Evolutionary conservation across 2,797 vertebrate genomes (phyloP), one percentile per base, ranked within the genome.

Genomic region (Todus mexicanus): DNA sequence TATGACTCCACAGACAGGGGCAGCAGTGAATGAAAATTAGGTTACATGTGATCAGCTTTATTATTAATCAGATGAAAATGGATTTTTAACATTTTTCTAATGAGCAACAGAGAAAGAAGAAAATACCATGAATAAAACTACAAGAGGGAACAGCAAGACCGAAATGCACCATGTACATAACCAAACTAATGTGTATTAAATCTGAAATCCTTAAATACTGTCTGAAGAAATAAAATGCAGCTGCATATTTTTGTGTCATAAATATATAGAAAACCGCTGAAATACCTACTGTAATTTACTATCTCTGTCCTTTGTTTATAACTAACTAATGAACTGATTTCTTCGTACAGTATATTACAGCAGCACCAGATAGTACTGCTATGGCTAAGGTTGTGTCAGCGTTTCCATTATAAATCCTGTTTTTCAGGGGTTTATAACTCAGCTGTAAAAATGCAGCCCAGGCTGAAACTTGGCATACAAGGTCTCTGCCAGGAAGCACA

Each of bases 1-100:
- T 98, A 98, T 98, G 98, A 98, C 98, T 98, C 97, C 97, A 97
- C 97, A 98, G 98, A 99, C 98, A 98, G 99, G 98, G 99, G 99
- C 98, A 98, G 98, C 98, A 98, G 98, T 98, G 98, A 99, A 99
- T 98, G 98, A 99, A 99, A 99, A 99, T 99, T 99, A 99, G 99
- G 99, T 99, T 99, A 99, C 98, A 99, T 99, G 99, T 98, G 99
- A 99, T 99, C 99, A 99, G 98, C 98, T 98, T 98, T 99, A 98
- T 99, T 99, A 99, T 99, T 99, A 99, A 99, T 99, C 99, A 98
- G 99, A 99, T 98, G 98, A 99, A 99, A 99, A 99, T 99, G 98
- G 99, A 99, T 99, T 99, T 98, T 98, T 98, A 98, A 98, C 98
- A 98, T 98, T 98, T 98, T 98, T 98, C 98, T 98, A 99, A 99